phyloP scores from a whole-genome alignment of 2,113 vertebrate genomes.

The Chaenogobius annularis region DNA sequence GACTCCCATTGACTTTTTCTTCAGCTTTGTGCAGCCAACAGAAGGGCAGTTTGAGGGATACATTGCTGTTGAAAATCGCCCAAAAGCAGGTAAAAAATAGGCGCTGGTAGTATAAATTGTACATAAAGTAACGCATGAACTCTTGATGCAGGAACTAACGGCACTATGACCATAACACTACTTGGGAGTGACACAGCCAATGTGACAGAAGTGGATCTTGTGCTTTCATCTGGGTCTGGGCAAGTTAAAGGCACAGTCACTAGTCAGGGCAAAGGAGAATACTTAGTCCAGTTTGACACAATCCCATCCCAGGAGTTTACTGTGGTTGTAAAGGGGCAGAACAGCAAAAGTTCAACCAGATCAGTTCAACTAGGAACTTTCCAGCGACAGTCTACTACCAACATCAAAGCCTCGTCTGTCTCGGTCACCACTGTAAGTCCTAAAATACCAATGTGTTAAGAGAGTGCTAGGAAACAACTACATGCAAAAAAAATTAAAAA shows the following conservation, averaged over 20 bases:
- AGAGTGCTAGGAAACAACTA: not conserved
- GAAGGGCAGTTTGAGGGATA: slow-evolving; percentile 17
- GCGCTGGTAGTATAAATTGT: not conserved
- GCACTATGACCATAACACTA: slow-evolving; percentile 39
- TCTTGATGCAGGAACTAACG: slow-evolving; percentile 32
- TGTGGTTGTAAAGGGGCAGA: slow-evolving; percentile 37
- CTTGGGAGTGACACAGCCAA: slow-evolving; percentile 27
- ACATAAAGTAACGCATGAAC: not conserved
- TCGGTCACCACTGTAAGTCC: slow-evolving; percentile 33
- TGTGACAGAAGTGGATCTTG: slow-evolving; percentile 46
- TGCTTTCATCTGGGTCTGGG: slow-evolving; percentile 21
- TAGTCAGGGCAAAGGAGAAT: slow-evolving; percentile 15
- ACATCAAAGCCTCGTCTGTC: slow-evolving; percentile 20
- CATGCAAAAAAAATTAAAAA: not conserved
- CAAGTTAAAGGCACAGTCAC: slow-evolving; percentile 27
- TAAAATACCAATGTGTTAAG: not conserved
- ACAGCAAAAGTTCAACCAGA: not conserved
- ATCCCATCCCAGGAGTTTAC: slow-evolving; percentile 40
- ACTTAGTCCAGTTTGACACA: slow-evolving; percentile 26
- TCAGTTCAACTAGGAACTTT: not conserved
- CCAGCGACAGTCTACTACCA: slow-evolving; percentile 51
- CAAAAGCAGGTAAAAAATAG: slow-evolving; percentile 35
- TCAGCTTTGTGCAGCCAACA: slow-evolving; percentile 40
- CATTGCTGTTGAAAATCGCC: slow-evolving; percentile 26
- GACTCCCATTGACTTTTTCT: slow-evolving; percentile 47